phyloP scores from a whole-genome alignment of 2,113 vertebrate species.

The Ardeotis arabs region DNA sequence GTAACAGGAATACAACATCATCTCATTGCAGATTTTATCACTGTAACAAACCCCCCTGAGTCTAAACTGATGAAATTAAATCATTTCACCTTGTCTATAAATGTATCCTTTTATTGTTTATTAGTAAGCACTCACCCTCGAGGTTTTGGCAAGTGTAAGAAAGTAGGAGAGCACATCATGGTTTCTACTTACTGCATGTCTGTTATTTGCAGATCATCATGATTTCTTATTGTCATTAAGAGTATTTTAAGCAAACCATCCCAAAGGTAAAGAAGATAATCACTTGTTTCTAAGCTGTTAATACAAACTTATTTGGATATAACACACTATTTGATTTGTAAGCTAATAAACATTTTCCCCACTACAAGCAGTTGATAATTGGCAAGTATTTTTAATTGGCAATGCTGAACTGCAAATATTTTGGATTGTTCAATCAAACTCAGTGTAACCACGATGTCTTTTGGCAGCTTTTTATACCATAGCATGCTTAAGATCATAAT shows the following conservation, averaged over 20 bases:
- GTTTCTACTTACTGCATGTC: background rate
- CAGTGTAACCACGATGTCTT: conserved; percentile 58
- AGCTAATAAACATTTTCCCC: conserved; percentile 46
- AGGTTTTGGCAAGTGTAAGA: background rate
- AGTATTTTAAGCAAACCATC: background rate
- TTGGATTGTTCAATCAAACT: conserved; percentile 63
- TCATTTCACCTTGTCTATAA: conserved; percentile 12
- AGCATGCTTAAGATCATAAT: conserved; percentile 10
- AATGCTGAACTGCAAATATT: conserved; percentile 65
- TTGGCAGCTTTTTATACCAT: conserved; percentile 61
- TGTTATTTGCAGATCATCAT: background rate
- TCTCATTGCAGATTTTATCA: background rate
- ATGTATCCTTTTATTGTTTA: background rate
- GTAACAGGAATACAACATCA: background rate
- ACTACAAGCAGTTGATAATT: conserved; percentile 46
- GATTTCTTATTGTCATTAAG: background rate
- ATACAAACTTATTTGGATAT: background rate
- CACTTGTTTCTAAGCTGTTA: background rate
- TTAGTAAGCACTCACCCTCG: background rate
- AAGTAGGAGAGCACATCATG: background rate
- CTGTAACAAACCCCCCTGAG: background rate
- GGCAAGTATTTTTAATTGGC: conserved; percentile 69
- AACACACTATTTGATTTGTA: conserved; percentile 18
- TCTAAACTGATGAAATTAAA: conserved; percentile 21
- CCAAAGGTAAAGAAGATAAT: background rate